A percentile compares a stretch with the other conserved stretches of the same genome.
These are phyloP conservation scores for Hippocampus mohnikei DNA, from an alignment of 2,113 vertebrate genomes.

Conservation along the genomic window DNA sequence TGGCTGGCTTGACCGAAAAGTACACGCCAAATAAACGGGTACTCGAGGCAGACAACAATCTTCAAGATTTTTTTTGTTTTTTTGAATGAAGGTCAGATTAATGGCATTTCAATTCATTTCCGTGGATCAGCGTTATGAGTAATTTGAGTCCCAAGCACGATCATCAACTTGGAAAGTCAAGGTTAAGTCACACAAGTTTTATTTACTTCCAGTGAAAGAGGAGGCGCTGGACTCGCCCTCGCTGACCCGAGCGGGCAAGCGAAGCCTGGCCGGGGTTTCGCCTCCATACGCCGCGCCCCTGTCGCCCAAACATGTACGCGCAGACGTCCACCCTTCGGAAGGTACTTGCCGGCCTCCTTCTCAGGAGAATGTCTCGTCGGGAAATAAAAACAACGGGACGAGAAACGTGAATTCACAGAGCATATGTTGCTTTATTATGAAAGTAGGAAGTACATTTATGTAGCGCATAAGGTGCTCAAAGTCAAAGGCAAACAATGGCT, in stretches of 20 bases:
- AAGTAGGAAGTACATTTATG: not conserved
- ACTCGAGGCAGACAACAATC: too few relatives aligned
- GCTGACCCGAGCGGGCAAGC: constrained; percentile 76
- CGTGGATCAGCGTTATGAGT: too few relatives aligned
- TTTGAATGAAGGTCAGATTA: too few relatives aligned
- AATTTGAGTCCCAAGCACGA: too few relatives aligned
- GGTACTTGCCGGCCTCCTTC: constrained; percentile 65
- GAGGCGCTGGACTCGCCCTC: constrained; percentile 74
- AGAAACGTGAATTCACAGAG: not conserved
- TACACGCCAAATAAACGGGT: too few relatives aligned
- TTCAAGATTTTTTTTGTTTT: too few relatives aligned
- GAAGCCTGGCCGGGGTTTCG: constrained; percentile 78
- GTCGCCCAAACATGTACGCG: constrained; percentile 83
- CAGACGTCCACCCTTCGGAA: constrained; percentile 80
- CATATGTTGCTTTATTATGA: not conserved
- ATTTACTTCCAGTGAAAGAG: constrained; percentile 76
- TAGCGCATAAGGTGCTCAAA: not conserved
- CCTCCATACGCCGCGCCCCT: constrained; percentile 78
- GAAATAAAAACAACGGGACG: not conserved
- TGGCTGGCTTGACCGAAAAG: too few relatives aligned
- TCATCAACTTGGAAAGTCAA: too few relatives aligned
- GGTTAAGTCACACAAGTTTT: not conserved
- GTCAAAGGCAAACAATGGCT: not conserved
- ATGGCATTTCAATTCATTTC: too few relatives aligned
- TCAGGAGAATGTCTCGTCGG: not conserved